Evolutionary conservation across 2,888 invertebrate species (phyloP), one percentile per base, ranked within the genome.

Genomic region (Orthonevra nobilis): DNA sequence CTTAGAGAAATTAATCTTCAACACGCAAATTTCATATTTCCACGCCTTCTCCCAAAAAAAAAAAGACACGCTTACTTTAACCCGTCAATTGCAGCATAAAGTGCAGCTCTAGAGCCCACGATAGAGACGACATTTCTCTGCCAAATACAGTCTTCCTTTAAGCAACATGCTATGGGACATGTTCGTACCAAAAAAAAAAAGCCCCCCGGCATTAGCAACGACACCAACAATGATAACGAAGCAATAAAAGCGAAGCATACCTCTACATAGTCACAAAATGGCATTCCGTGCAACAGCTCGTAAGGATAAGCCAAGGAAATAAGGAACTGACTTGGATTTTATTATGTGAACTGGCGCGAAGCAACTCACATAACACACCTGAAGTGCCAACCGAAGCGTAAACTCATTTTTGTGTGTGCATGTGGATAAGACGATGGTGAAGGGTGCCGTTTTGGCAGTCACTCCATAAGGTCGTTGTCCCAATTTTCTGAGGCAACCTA

Each of bases 11-110:
- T 75, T 34, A 32, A 28, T 63, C 10, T 28, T 63, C 44, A 14
- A 12, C 75, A 75, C 69, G 75, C 69, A 75, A 75, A 36, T 58
- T 69, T 69, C 69, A 34, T 44, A 56, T 63, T 58, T 63, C 20
- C 54, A 34, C 28, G 19, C 46, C 61, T 20, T 20, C 26, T 3
- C 7, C 23, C 23, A 4, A 5, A 3, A 50, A 48, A 10, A 66
- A 42, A n/a, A n/a, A n/a, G n/a, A n/a, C n/a, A n/a, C n/a, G n/a
- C 44, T 28, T 52, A 9, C 14, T 61, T 61, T 26, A 34, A 46
- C 54, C 48, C 23, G 30, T 7, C 61, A 56, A 63, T 69, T 75
- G 75, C 75, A 75, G 17, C 50, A n/a, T 69, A 30, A 50, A 69
- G 75, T 75, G 75, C 75, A 75, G 30, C 56, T 56, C 28, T 32